phyloP scores from a whole-genome alignment of 2,888 invertebrate genomes.

The Drosophila colorata region DNA sequence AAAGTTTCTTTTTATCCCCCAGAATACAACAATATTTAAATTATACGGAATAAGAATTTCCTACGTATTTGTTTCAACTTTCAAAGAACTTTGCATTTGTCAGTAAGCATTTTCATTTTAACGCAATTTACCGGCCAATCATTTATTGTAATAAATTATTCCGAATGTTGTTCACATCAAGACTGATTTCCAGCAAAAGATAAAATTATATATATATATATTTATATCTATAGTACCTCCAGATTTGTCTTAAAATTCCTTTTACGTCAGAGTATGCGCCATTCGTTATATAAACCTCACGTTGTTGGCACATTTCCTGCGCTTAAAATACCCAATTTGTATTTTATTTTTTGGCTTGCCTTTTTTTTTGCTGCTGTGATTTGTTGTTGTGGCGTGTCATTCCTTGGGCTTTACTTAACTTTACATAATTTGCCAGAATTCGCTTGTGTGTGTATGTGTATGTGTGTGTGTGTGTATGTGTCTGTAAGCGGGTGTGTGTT shows the following conservation, averaged over 20 bases:
- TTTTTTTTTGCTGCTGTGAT: conserved; percentile 14
- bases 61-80: too few species aligned
- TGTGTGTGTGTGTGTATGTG: conserved; percentile 10
- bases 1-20: too few species aligned
- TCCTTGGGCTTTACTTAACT: conserved; percentile 50
- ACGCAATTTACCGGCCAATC: too few species aligned
- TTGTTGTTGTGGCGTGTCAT: conserved; percentile 30
- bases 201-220: too few species aligned
- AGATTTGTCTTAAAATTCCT: neutral
- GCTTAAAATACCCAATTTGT: neutral
- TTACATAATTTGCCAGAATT: conserved; percentile 57
- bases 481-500: neutral
- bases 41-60: too few species aligned
- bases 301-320: conserved; percentile 3
- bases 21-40: too few species aligned
- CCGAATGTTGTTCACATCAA: too few species aligned
- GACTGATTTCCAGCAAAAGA: too few species aligned
- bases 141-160: too few species aligned
- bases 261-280: neutral
- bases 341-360: conserved; percentile 7
- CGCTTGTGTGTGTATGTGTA: conserved; percentile 14
- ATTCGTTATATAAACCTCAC: neutral
- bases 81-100: too few species aligned
- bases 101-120: too few species aligned
- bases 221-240: neutral